Evolutionary conservation across 2,113 vertebrate species (phyloP).

Genomic region (Cyrtonyx montezumae): DNA sequence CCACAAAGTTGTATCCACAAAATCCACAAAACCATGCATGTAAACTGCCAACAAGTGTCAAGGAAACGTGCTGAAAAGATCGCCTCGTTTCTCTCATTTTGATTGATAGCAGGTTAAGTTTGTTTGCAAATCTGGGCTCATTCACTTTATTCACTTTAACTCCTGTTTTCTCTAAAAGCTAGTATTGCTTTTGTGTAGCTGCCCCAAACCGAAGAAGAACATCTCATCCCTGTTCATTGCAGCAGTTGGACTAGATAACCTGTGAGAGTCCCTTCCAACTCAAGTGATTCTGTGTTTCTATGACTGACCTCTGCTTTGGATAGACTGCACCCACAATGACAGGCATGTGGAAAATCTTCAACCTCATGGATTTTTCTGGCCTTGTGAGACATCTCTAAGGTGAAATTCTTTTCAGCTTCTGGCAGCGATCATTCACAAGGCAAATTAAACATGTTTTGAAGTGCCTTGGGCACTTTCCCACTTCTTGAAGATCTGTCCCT

Average conservation of each 20-base stretch:
- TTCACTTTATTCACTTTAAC: background rate
- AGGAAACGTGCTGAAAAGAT: background rate
- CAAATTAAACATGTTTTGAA: background rate
- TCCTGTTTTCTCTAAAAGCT: background rate
- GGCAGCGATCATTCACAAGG: background rate
- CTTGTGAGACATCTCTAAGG: background rate
- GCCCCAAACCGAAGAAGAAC: background rate
- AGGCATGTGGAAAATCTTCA: slow-evolving; percentile 1
- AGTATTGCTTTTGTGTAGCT: background rate
- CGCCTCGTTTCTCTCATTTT: background rate
- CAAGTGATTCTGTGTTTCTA: too few species aligned
- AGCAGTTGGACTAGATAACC: too few species aligned
- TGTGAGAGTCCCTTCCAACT: too few species aligned
- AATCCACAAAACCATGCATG: too few species aligned
- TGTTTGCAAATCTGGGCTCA: slow-evolving; percentile 3
- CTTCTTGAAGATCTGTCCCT: background rate
- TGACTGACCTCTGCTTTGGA: background rate
- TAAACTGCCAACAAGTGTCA: background rate
- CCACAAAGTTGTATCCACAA: background rate
- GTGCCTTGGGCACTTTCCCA: background rate
- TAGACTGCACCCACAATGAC: background rate
- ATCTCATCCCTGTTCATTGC: background rate
- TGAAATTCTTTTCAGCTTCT: slow-evolving; percentile 30
- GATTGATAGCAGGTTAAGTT: background rate
- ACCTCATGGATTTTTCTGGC: background rate